Evolutionary conservation across 2,113 vertebrate species (phyloP).

Genomic region (Laticauda colubrina): DNA sequence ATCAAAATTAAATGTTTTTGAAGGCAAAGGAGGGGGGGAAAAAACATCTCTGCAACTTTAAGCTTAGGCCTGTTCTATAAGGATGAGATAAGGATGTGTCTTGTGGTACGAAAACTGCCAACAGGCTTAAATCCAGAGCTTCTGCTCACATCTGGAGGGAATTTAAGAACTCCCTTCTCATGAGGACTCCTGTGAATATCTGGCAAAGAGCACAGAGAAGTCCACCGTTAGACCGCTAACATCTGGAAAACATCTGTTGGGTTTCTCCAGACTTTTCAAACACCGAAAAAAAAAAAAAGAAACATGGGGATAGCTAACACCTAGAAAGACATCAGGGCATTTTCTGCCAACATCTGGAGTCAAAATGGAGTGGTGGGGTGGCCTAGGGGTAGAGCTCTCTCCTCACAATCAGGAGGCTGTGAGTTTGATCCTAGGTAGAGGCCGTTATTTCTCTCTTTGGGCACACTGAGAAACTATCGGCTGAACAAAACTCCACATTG

Average conservation of each 20-base stretch:
- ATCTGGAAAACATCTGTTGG: not conserved
- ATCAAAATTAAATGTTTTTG: too few relatives aligned
- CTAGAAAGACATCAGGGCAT: slow-evolving; percentile 2
- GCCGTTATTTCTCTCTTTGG: too few relatives aligned
- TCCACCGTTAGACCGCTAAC: not conserved
- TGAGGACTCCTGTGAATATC: not conserved
- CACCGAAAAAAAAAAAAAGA: not conserved
- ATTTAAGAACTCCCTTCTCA: not conserved
- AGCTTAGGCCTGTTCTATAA: too few relatives aligned
- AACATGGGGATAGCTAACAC: not conserved
- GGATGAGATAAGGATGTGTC: not conserved
- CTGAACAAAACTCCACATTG: too few relatives aligned
- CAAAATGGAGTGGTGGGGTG: too few relatives aligned
- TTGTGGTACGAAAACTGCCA: not conserved
- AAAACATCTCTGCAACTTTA: too few relatives aligned
- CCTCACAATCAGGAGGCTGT: too few relatives aligned
- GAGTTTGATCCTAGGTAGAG: too few relatives aligned
- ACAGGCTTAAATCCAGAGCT: not conserved
- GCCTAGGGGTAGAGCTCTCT: too few relatives aligned
- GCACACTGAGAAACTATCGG: too few relatives aligned
- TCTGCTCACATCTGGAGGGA: slow-evolving; percentile 9
- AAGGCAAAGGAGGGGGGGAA: too few relatives aligned
- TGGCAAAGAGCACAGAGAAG: not conserved
- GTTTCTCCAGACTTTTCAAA: not conserved
- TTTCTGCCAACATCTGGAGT: not conserved